Base-by-base conservation (phyloP, 2,113 vertebrate species). In the Indicator maculatus region DNA sequence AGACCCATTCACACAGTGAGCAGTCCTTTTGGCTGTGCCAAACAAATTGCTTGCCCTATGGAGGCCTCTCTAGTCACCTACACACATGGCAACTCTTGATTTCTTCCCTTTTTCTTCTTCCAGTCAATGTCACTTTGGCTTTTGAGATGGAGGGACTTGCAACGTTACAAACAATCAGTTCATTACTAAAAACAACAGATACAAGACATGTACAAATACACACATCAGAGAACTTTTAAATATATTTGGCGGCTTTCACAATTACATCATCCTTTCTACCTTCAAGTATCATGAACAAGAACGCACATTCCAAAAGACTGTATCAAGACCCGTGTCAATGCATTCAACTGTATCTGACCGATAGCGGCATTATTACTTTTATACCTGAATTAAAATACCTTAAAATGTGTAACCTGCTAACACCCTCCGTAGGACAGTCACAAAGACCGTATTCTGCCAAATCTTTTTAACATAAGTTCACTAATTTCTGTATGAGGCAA, bases 11-110 rank as follows among this genome's bases (percentile, higher is more conserved):
- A 50, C 8, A 2, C 39, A 11, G 41, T 5, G 31, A 61, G 64
- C 11, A 20, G 41, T 52, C 33, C 31, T 56, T 36, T 21, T 10
- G 70, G 41, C 55, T 1, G 2, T 41, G 78, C 66, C 75, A 3
- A 47, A 8, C 5, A 15, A 53, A 50, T 7, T 9, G 0, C 27
- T 67, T 38, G 53, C 47, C 47, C 3, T 4, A 13, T 2, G 0
- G 53, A 82, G 31, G 47, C 41, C 15, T 78, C 21, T 71, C 8
- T 0, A 0, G 30, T 59, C 63, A 12, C 39, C 36, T 53, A 45
- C 30, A 7, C 23, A 4, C 1, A 0, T 6, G n/a, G 56, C 60
- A 81, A 12, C 41, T 60, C 52, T 9, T 9, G 6, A 26, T 77
- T 86, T 72, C 44, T 60, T 75, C 13, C 50, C 9, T 12, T 91